Conservation (phyloP, 2,113 vertebrate genomes). For the Coryphaenoides rupestris region DNA sequence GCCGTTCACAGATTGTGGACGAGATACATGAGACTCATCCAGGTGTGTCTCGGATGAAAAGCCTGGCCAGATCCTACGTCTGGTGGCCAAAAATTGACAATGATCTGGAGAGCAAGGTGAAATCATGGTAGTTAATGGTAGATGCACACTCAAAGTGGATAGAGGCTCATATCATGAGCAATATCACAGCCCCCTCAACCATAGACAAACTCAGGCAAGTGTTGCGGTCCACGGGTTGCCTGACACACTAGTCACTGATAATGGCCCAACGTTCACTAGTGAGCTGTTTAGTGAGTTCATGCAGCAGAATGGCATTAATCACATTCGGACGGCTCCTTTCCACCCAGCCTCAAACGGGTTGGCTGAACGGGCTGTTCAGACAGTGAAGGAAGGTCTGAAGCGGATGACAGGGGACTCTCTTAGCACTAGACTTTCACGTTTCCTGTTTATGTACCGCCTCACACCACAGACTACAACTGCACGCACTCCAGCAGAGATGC, state of each 20-base stretch:
- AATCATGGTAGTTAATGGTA: background rate
- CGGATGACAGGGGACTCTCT: background rate
- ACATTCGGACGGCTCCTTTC: slow-evolving; percentile 8
- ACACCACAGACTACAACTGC: slow-evolving; percentile 20
- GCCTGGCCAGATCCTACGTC: too few species aligned
- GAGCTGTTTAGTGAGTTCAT: slow-evolving; percentile 20
- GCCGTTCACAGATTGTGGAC: too few species aligned
- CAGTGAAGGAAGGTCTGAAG: slow-evolving; percentile 17
- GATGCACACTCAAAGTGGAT: too few species aligned
- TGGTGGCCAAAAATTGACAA: too few species aligned
- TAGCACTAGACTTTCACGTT: background rate
- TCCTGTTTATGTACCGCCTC: slow-evolving; percentile 25
- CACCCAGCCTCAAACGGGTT: background rate
- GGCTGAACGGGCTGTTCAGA: slow-evolving; percentile 17
- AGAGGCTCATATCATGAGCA: too few species aligned
- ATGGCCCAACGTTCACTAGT: slow-evolving; percentile 24
- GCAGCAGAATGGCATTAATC: slow-evolving; percentile 8
- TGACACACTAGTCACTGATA: slow-evolving; percentile 9
- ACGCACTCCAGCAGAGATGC: slow-evolving; percentile 9
- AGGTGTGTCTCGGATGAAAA: too few species aligned
- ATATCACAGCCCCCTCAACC: slow-evolving; percentile 3
- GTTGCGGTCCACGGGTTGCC: slow-evolving; percentile 10
- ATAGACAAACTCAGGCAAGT: background rate
- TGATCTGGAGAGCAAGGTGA: too few species aligned
- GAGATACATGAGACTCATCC: too few species aligned